phyloP scores from a whole-genome alignment of 2,797 vertebrate species.

The Phoebastria nigripes region DNA sequence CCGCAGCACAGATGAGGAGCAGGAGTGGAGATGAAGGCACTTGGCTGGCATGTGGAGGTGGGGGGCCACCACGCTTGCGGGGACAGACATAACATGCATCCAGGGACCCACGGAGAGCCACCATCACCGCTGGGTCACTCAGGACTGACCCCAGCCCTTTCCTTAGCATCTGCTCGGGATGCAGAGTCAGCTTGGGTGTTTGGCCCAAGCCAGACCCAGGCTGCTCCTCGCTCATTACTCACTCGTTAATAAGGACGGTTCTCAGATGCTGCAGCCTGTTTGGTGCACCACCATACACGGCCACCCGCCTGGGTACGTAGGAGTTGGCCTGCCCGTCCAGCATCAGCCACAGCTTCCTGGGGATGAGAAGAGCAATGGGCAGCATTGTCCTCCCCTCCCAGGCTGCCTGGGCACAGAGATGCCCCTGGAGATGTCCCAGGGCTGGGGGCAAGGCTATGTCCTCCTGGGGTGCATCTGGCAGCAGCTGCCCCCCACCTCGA shows the following conservation, averaged over 20 bases:
- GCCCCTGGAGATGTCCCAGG: not conserved
- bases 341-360: conserved; percentile 87
- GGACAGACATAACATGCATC: not conserved
- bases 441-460: not conserved
- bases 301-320: conserved; percentile 89
- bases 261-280: conserved; percentile 90
- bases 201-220: not conserved
- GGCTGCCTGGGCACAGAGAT: not conserved
- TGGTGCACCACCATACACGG: conserved; percentile 88
- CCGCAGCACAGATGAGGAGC: not conserved
- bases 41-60: not conserved
- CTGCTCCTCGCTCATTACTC: conserved; percentile 52
- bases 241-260: conserved; percentile 91
- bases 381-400: not conserved
- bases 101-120: not conserved
- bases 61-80: not conserved
- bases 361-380: not conserved
- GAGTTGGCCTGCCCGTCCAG: conserved; percentile 86
- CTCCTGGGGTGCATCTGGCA: not conserved
- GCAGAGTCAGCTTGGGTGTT: not conserved
- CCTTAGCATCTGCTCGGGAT: not conserved
- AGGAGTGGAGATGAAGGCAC: not conserved
- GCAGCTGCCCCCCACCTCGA: not conserved
- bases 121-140: not conserved
- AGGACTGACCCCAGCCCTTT: not conserved